Percentiles rank a stretch among this genome's conserved stretches.
These are phyloP conservation scores for Eremobia ochroleuca DNA, from an alignment of 2,888 invertebrate species.

Conservation along the genomic window DNA sequence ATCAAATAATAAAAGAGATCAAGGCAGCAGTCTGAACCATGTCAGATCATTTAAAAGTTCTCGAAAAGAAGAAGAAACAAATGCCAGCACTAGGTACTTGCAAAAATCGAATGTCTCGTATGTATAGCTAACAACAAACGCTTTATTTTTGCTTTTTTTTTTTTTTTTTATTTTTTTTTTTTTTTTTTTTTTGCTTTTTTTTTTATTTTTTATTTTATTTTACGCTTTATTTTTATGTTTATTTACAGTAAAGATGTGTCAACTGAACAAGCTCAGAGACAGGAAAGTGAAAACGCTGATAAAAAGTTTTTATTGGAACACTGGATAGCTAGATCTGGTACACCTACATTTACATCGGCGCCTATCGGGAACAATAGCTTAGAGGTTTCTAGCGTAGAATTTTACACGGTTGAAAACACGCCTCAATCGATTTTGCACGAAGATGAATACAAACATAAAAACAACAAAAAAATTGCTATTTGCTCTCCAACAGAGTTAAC, in stretches of 20 bases:
- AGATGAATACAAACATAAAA: constrained; percentile 75
- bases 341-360: constrained; percentile 88
- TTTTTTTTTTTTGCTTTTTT: too few species aligned
- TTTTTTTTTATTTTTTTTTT: too few species aligned
- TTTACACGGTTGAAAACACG: constrained; percentile 88
- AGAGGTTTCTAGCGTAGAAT: constrained; percentile 86
- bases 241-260: constrained; percentile 68
- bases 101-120: neutral
- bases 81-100: constrained; percentile 70
- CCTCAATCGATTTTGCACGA: constrained; percentile 78
- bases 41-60: constrained; percentile 85
- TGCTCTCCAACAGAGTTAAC: constrained; percentile 89
- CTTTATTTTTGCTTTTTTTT: too few species aligned
- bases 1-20: constrained; percentile 70
- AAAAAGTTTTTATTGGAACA: constrained; percentile 89
- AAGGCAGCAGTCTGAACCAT: constrained; percentile 74
- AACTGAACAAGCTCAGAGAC: constrained; percentile 75
- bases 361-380: constrained; percentile 86
- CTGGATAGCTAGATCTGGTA: constrained; percentile 89
- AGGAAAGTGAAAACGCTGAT: constrained; percentile 85
- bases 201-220: too few species aligned
- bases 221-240: constrained; percentile 41
- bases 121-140: neutral
- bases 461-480: constrained; percentile 82
- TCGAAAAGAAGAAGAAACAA: constrained; percentile 67